Base-by-base conservation (phyloP, 2,888 invertebrate genomes). In the Boloria euphrosyne region DNA sequence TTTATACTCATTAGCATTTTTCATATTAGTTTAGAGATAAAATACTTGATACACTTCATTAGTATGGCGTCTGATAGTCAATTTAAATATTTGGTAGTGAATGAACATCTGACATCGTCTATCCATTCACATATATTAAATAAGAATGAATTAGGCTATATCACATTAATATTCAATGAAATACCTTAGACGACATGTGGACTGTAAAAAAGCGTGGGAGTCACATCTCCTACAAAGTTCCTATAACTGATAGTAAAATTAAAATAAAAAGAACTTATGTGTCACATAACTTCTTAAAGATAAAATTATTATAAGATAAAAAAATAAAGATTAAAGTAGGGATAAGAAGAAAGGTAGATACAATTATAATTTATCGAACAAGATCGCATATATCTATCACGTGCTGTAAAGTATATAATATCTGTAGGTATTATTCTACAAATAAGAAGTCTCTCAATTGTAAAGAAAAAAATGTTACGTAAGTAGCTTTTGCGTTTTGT, bases 61-160 rank as follows among this genome's bases (percentile, higher is more conserved):
- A 64, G 60, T 60, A 50, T 47, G 57, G 43, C 49, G 62, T 51
- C 52, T 46, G 50, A 47, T 47, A 51, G 22, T 60, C 17, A 57
- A 70, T 70, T 68, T 68, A 47, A 67, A 68, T 66, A 63, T 54
- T 55, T 18, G 17, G 46, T 61, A 63, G 52, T 70, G 65, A 70
- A 70, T 70, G 70, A 66, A 63, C 65, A 67, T 61, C 54, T 65
- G 61, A 55, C 61, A 55, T 22, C 31, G 17, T 46, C 49, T 50
- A 43, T 62, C 61, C 69, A 69, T 69, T 69, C 69, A 69, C 58
- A 53, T 58, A 31, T 58, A 18, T 65, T 65, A 67, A 44, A 60
- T 70, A 59, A 66, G 55, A 62, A 66, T 63, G 63, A 66, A 68
- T 66, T 66, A 52, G 68, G 59, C 66, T 66, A 60, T 63, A 68